These are phyloP conservation scores for Herpetotheres cachinnans DNA, from an alignment of 2,113 vertebrate genomes.

Conservation along the genomic window DNA sequence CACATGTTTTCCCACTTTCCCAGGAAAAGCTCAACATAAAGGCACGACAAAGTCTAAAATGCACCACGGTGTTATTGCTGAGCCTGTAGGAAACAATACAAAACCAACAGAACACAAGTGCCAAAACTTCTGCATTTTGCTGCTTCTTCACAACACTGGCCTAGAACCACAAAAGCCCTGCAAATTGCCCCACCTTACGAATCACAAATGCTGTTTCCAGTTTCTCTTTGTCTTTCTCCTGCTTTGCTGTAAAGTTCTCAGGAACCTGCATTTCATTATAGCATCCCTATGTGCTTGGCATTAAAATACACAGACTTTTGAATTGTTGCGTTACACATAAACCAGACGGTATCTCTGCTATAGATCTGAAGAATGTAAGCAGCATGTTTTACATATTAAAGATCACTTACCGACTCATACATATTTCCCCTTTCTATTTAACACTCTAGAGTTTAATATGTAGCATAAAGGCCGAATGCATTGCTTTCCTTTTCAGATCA, in stretches of 20 bases:
- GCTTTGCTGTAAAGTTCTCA: background rate
- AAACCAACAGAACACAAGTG: background rate
- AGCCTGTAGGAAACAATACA: background rate
- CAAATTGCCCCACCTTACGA: background rate
- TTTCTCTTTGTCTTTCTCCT: background rate
- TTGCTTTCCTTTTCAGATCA: conserved; percentile 30
- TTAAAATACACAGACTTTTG: conserved; percentile 5
- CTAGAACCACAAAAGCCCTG: background rate
- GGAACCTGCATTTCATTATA: background rate
- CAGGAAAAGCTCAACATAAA: background rate
- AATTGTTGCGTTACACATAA: background rate
- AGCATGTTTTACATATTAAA: conserved; percentile 31
- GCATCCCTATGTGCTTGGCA: background rate
- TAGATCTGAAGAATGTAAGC: background rate
- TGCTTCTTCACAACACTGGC: background rate
- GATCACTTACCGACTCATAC: background rate
- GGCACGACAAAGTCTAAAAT: background rate
- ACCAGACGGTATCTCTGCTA: background rate
- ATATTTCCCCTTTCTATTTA: conserved; percentile 27
- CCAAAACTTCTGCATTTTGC: background rate
- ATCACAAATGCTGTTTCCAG: background rate
- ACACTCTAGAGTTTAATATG: conserved; percentile 23
- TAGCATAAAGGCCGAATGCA: conserved; percentile 6
- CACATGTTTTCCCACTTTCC: conserved; percentile 12
- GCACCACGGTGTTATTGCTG: background rate